A percentile compares a stretch with the other conserved stretches of the same genome.
Conservation (phyloP, 1,140 invertebrate genomes). For the Pseudomyrmex concolor region DNA sequence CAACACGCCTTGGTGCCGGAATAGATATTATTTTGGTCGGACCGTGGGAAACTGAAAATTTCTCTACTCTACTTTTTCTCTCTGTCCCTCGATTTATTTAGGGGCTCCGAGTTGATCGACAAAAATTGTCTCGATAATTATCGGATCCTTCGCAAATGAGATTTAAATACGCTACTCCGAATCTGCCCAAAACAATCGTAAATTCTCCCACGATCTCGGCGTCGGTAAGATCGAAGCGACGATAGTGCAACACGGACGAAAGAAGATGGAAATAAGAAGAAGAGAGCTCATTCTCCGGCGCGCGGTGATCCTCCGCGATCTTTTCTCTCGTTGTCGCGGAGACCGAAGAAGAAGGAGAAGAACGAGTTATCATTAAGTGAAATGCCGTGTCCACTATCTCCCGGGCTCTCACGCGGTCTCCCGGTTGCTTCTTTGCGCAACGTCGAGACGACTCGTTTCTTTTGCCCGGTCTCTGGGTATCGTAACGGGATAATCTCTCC, state of each 20-base stretch:
- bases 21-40: slow-evolving; percentile 46
- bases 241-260: slow-evolving; percentile 59
- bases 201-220: slow-evolving; percentile 45
- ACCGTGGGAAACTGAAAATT: slow-evolving; percentile 71
- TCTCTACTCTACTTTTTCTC: slow-evolving; percentile 12
- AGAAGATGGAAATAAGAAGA: slow-evolving; percentile 40
- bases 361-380: slow-evolving; percentile 85
- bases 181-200: slow-evolving; percentile 15
- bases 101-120: not conserved
- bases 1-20: slow-evolving; percentile 48
- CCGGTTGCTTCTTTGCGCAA: slow-evolving; percentile 35
- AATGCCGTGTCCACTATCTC: slow-evolving; percentile 85
- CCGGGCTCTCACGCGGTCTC: slow-evolving; percentile 75
- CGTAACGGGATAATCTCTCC: slow-evolving; percentile 69
- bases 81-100: slow-evolving; percentile 19
- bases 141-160: not conserved
- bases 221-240: slow-evolving; percentile 54
- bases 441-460: slow-evolving; percentile 64
- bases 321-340: slow-evolving; percentile 41
- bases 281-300: slow-evolving; percentile 8
- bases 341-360: slow-evolving; percentile 50
- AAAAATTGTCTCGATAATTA: not conserved
- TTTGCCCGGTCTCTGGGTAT: slow-evolving; percentile 63
- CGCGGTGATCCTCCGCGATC: slow-evolving; percentile 4
- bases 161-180: slow-evolving; percentile 46